Evolutionary conservation across 2,113 vertebrate genomes (phyloP).

Genomic region (Leiothrix lutea): DNA sequence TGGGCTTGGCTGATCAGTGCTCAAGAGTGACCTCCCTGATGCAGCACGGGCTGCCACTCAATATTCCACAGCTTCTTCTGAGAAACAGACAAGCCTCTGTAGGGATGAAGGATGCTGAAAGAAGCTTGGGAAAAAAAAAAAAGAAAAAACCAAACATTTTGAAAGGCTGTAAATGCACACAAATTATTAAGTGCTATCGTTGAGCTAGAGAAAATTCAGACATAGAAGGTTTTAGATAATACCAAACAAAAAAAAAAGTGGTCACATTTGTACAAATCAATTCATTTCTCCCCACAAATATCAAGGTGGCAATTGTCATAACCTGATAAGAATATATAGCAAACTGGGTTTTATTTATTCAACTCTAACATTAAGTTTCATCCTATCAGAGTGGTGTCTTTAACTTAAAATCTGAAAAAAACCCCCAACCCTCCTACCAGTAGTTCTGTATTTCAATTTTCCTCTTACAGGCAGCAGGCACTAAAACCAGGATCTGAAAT

Average conservation of each 20-base stretch:
- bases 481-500: not conserved
- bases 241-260: fast-evolving
- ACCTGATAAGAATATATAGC: not conserved
- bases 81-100: not conserved
- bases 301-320: not conserved
- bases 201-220: not conserved
- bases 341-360: not conserved
- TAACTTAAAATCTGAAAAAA: not conserved
- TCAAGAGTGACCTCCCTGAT: not conserved
- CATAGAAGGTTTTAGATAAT: not conserved
- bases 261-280: fast-evolving
- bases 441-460: not conserved
- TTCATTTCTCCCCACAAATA: not conserved
- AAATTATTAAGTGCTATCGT: not conserved
- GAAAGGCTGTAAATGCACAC: fast-evolving
- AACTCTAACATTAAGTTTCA: not conserved
- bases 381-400: not conserved
- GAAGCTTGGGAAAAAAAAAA: not conserved
- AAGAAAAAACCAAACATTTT: too few relatives aligned
- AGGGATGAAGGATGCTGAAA: not conserved
- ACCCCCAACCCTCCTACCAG: too few relatives aligned
- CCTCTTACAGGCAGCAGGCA: not conserved
- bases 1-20: not conserved
- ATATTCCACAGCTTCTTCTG: not conserved
- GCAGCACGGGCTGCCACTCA: not conserved